phyloP scores from a whole-genome alignment of 2,113 vertebrate species.

The Rattus rattus region DNA sequence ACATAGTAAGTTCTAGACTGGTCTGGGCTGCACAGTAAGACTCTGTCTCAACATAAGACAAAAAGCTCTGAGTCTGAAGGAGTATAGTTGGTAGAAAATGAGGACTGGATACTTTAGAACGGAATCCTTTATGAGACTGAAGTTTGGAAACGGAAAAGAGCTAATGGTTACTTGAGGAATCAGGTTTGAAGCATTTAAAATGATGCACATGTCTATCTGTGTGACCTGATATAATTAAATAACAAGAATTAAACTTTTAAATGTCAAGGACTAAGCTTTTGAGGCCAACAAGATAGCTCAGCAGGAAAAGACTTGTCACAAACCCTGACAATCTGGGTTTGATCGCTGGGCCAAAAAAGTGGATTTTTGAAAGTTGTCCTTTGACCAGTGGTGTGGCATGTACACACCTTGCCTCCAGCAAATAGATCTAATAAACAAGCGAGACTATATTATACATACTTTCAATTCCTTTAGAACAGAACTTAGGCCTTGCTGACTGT shows the following conservation, averaged over 20 bases:
- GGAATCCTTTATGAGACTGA: neutral
- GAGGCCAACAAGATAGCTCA: neutral
- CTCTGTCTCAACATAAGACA: neutral
- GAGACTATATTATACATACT: neutral
- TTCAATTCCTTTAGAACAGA: neutral
- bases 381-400: neutral
- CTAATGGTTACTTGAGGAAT: neutral
- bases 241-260: neutral
- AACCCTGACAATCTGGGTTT: neutral
- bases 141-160: neutral
- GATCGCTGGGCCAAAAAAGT: neutral
- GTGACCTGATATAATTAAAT: neutral
- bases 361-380: neutral
- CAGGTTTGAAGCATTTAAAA: neutral
- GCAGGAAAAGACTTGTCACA: neutral
- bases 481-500: neutral
- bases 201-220: neutral
- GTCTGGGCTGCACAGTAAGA: neutral
- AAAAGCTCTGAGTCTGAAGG: neutral
- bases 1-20: neutral
- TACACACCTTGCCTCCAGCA: too few relatives aligned
- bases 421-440: neutral
- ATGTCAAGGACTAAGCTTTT: slow-evolving; percentile 12
- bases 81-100: slow-evolving; percentile 12
- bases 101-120: neutral